phyloP scores from a whole-genome alignment of 2,113 vertebrate genomes.

The Acanthisitta chloris region DNA sequence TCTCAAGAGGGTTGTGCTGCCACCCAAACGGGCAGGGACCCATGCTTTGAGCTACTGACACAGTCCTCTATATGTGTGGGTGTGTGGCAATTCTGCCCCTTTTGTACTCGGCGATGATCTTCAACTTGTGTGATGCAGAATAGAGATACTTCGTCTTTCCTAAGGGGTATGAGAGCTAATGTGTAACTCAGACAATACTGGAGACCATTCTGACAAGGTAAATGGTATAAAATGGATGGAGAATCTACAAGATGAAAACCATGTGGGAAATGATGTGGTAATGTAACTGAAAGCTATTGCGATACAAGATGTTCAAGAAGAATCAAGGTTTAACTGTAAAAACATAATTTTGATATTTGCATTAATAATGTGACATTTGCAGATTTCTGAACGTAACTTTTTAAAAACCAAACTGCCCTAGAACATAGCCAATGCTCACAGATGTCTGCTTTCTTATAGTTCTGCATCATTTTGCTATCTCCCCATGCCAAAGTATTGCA shows the following conservation, averaged over 20 bases:
- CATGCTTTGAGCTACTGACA: not conserved
- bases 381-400: not conserved
- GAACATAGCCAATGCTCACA: not conserved
- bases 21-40: accelerated
- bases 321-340: not conserved
- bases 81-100: not conserved
- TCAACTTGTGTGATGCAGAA: not conserved
- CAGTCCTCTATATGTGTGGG: not conserved
- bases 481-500: not conserved
- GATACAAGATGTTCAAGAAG: not conserved
- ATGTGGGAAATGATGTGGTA: not conserved
- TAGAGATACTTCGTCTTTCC: not conserved
- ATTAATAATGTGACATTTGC: not conserved
- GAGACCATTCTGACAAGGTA: not conserved
- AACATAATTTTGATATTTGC: not conserved
- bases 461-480: not conserved
- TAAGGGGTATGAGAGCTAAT: accelerated
- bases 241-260: not conserved
- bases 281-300: accelerated
- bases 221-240: not conserved
- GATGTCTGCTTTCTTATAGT: slow-evolving; percentile 6
- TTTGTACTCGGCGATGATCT: not conserved
- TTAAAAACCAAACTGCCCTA: not conserved
- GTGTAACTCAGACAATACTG: not conserved
- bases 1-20: not conserved